Evolutionary conservation across 2,888 invertebrate genomes (phyloP).

Genomic region (Drosophila mimetica): DNA sequence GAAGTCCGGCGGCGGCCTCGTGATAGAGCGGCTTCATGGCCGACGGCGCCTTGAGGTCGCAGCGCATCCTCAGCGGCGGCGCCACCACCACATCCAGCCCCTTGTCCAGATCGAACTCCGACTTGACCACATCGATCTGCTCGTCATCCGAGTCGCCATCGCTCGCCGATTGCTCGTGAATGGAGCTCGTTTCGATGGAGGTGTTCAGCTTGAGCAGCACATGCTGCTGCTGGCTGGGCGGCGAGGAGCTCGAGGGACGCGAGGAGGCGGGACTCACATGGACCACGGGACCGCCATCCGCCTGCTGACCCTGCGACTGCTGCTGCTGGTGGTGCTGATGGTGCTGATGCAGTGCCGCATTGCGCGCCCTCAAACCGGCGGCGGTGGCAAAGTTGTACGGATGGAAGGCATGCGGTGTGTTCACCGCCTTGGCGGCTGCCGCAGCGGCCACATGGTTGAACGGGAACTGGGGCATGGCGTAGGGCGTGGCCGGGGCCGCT

Average conservation of each 20-base stretch:
- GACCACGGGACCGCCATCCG: conserved; percentile 25
- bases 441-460: conserved; percentile 84
- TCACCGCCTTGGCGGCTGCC: conserved; percentile 68
- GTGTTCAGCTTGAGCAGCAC: conserved; percentile 84
- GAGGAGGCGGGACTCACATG: conserved; percentile 83
- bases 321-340: neutral
- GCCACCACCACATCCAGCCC: conserved; percentile 74
- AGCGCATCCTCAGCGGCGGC: conserved; percentile 84
- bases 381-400: conserved; percentile 86
- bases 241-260: conserved; percentile 82
- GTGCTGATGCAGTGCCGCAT: conserved; percentile 65
- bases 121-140: conserved; percentile 90
- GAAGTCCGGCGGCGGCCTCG: conserved; percentile 82
- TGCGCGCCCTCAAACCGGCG: conserved; percentile 78
- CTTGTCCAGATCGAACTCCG: conserved; percentile 86
- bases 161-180: conserved; percentile 86
- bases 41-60: conserved; percentile 87
- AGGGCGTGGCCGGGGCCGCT: conserved; percentile 65
- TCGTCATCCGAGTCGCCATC: conserved; percentile 88
- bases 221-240: conserved; percentile 71
- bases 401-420: conserved; percentile 85
- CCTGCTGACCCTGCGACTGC: too few relatives aligned
- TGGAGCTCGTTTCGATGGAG: conserved; percentile 88
- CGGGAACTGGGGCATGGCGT: conserved; percentile 86
- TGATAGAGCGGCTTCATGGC: conserved; percentile 85